Conservation (phyloP, 2,113 vertebrate species). For the Sapayoa aenigma region DNA sequence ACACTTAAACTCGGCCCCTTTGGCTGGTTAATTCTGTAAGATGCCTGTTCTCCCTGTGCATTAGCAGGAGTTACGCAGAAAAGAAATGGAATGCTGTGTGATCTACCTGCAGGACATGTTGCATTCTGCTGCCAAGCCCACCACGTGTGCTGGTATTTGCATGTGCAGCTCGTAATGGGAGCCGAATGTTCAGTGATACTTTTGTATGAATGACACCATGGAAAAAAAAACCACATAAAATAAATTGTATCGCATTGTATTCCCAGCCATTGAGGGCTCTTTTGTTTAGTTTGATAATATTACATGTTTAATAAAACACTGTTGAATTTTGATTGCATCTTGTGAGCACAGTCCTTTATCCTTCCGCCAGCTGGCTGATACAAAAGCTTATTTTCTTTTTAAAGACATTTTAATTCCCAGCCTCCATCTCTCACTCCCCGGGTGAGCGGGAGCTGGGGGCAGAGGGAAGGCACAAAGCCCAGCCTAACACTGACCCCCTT, state of each 20-base stretch:
- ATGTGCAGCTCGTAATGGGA: not conserved
- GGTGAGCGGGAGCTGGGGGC: not conserved
- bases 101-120: not conserved
- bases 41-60: not conserved
- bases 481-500: constrained; percentile 21
- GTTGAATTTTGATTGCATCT: constrained; percentile 71
- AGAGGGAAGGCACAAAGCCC: not conserved
- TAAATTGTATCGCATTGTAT: constrained; percentile 50
- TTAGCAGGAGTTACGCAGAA: not conserved
- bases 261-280: constrained; percentile 66
- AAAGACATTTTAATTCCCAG: constrained; percentile 54
- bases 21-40: not conserved
- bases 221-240: not conserved
- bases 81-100: not conserved
- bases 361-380: constrained; percentile 71
- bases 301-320: constrained; percentile 74
- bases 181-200: constrained; percentile 21
- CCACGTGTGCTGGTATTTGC: not conserved
- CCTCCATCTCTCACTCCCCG: not conserved
- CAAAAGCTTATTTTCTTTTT: constrained; percentile 71
- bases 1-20: not conserved
- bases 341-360: constrained; percentile 66
- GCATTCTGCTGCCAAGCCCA: not conserved
- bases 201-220: constrained; percentile 45
- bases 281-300: constrained; percentile 72